Conservation (phyloP, 2,888 invertebrate genomes). For the Drosophila cognata region DNA sequence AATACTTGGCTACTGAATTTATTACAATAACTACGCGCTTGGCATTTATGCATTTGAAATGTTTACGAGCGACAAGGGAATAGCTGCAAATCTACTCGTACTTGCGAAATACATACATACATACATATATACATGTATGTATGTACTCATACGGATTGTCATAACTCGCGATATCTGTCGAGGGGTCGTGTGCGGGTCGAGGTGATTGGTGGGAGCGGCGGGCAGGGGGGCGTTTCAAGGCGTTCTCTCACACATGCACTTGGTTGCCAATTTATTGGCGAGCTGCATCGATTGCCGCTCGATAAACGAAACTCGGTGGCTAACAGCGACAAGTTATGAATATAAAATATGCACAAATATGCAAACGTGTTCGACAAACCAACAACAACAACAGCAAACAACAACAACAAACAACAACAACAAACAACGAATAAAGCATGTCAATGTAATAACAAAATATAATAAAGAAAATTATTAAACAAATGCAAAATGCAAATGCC, state of each 20-base stretch:
- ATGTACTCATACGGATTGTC: conserved; percentile 59
- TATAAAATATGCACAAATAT: conserved; percentile 82
- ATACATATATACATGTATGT: conserved; percentile 11
- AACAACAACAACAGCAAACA: conserved; percentile 13
- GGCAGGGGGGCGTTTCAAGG: conserved; percentile 59
- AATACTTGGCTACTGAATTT: conserved; percentile 66
- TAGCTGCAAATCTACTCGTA: conserved; percentile 21
- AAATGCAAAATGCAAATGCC: conserved; percentile 66
- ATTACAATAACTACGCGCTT: conserved; percentile 58
- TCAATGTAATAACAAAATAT: conserved; percentile 76
- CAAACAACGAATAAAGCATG: conserved; percentile 74
- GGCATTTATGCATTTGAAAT: conserved; percentile 74
- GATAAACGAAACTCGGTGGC: conserved; percentile 61
- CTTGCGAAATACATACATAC: background rate
- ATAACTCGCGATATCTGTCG: conserved; percentile 63
- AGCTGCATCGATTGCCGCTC: conserved; percentile 77
- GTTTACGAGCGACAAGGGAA: conserved; percentile 34
- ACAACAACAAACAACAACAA: conserved; percentile 24
- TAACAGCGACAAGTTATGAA: conserved; percentile 78
- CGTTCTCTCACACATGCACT: conserved; percentile 48
- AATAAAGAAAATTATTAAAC: conserved; percentile 79
- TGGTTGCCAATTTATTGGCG: conserved; percentile 76
- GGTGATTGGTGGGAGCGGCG: background rate
- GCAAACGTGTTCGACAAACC: conserved; percentile 64
- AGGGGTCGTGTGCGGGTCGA: conserved; percentile 45